Evolutionary conservation across 2,797 vertebrate genomes (phyloP).

Genomic region (Nasua narica): DNA sequence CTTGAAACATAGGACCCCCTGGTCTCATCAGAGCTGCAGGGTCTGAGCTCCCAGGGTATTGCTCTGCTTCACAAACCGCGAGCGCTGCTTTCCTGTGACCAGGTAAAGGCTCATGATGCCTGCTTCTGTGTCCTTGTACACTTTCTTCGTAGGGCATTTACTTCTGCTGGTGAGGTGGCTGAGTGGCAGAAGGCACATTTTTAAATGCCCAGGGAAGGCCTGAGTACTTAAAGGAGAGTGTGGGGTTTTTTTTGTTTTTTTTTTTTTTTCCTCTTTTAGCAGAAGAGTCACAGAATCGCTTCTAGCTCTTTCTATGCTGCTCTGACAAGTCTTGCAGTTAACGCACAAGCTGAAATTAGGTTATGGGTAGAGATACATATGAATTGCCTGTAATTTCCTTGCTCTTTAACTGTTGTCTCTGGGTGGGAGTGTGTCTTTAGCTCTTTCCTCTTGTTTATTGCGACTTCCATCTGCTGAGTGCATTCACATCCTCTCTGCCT

Average conservation of each 20-base stretch:
- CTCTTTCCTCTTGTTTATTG: background rate
- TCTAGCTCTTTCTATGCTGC: background rate
- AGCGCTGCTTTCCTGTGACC: background rate
- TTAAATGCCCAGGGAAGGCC: background rate
- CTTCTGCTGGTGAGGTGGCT: background rate
- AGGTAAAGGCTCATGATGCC: accelerated
- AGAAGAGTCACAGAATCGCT: background rate
- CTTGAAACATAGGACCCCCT: background rate
- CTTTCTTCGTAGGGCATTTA: background rate
- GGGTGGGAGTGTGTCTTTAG: background rate
- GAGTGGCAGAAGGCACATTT: background rate
- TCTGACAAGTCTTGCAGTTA: background rate
- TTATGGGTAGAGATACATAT: background rate
- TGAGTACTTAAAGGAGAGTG: background rate
- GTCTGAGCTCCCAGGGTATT: background rate
- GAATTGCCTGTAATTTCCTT: background rate
- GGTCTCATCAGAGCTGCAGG: background rate
- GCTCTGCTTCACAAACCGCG: background rate
- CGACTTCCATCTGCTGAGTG: background rate
- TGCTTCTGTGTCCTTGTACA: background rate
- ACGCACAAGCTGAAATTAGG: background rate
- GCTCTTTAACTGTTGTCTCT: background rate
- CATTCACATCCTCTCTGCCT: background rate
- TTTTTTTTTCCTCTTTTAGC: too few relatives aligned
- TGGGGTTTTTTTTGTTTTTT: background rate